These are phyloP conservation scores for Sinodicranocentrus sp. DNA, from an alignment of 2,888 invertebrate species.

Conservation along the genomic window DNA sequence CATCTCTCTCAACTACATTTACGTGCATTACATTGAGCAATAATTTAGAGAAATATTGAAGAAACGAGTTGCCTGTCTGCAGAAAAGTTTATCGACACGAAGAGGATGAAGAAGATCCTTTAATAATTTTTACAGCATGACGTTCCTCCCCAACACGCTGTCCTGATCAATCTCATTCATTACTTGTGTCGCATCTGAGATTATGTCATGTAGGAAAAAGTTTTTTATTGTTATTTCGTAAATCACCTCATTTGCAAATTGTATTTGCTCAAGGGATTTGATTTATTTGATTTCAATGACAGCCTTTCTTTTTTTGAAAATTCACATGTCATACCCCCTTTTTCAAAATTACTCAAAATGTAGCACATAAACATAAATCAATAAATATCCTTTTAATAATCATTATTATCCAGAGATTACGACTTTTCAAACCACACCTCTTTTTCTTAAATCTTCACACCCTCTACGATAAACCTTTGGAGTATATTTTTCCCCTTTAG, in stretches of 20 bases:
- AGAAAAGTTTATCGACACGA: constrained; percentile 14
- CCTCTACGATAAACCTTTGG: no score
- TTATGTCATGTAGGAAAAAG: no score
- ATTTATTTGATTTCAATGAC: neutral
- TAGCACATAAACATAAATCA: no score
- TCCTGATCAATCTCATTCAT: neutral
- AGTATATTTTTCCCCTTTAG: no score
- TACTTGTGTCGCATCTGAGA: no score
- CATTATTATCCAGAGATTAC: no score
- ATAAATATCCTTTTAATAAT: no score
- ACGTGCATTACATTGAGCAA: neutral
- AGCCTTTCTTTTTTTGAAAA: neutral
- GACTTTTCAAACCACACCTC: no score
- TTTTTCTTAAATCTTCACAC: no score
- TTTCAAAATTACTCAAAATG: no score
- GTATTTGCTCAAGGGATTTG: neutral
- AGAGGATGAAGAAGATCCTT: neutral
- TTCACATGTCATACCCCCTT: neutral
- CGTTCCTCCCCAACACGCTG: neutral
- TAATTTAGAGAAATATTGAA: neutral
- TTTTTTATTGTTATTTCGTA: neutral
- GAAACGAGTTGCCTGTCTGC: neutral
- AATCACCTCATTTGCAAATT: neutral
- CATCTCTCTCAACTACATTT: no score
- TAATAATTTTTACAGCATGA: neutral